Percentiles rank a stretch among this genome's conserved stretches.
phyloP scores from a whole-genome alignment of 2,888 invertebrate species.

The Eledona agricola region DNA sequence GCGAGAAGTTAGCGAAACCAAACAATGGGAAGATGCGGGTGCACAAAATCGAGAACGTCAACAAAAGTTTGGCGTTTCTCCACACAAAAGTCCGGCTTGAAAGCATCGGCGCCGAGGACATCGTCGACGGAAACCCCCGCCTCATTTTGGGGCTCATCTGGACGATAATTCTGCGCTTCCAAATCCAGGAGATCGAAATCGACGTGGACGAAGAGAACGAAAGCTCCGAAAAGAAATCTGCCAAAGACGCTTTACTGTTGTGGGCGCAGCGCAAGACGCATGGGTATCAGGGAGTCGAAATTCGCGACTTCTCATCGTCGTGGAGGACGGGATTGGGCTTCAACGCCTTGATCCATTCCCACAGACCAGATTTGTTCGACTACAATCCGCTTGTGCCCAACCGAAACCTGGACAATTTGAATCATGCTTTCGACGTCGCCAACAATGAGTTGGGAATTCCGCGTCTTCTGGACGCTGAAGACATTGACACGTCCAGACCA shows the following conservation, averaged over 20 bases:
- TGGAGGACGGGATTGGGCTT: slow-evolving; percentile 98
- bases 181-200: slow-evolving; percentile 98
- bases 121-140: slow-evolving; percentile 96
- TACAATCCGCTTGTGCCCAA: slow-evolving; percentile 81
- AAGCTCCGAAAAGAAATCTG: slow-evolving; percentile 97
- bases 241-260: slow-evolving; percentile 95
- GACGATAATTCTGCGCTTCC: slow-evolving; percentile 99
- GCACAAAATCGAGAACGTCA: slow-evolving; percentile 99
- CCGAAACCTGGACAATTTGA: slow-evolving; percentile 91
- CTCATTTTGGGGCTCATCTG: slow-evolving; percentile 97
- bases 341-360: slow-evolving; percentile 98
- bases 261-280: slow-evolving; percentile 99
- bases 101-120: slow-evolving; percentile 99
- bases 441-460: slow-evolving; percentile 93
- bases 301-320: slow-evolving; percentile 89
- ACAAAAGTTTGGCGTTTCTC: slow-evolving; percentile 94
- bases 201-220: slow-evolving; percentile 97
- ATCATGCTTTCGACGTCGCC: slow-evolving; percentile 97
- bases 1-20: slow-evolving; percentile 95
- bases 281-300: slow-evolving; percentile 90
- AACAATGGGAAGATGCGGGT: slow-evolving; percentile 97
- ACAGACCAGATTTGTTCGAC: slow-evolving; percentile 94
- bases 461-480: slow-evolving; percentile 92
- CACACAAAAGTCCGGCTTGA: slow-evolving; percentile 97
- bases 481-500: slow-evolving; percentile 92